Base-by-base conservation (phyloP, 1,140 invertebrate species). In the Drepana arcuata region DNA sequence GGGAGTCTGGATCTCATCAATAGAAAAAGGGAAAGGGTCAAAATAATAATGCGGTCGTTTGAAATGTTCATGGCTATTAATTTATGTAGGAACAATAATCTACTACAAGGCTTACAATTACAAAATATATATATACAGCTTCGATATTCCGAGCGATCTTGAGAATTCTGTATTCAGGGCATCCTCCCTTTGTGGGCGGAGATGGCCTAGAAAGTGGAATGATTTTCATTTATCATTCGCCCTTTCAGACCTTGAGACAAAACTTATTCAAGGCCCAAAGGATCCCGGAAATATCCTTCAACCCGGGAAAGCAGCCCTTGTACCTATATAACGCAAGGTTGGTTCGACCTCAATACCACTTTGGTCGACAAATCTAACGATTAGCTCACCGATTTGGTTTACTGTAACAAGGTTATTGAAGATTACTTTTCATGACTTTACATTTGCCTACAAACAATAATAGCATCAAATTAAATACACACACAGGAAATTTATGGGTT, bases 151-250 rank as follows among this genome's bases (percentile, higher is more conserved):
- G n/a, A n/a, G 11, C 15, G 30, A 15, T n/a, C 16, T 13, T 32
- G 30, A 51, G 48, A 55, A 66, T 63, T 62, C 32, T 45, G 54
- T 64, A 70, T 70, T 66, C 55, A 53, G 59, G 54, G 26, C 56
- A 41, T 34, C 41, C 44, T 48, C 47, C n/a, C n/a, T n/a, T n/a
- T n/a, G 30, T 25, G 32, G 48, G 42, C 31, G 40, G 41, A 45
- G 34, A 37, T 43, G 62, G 51, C 59, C 60, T 62, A 63, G 58
- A 65, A 70, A 60, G 55, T 34, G 58, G 31, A 55, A 60, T 52
- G 46, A 63, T 61, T 59, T 67, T 64, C 63, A 68, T 79, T 66
- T 71, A 62, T 63, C 65, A 62, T 62, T 54, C 57, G 55, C 66
- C 42, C 40, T n/a, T n/a, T n/a, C 48, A 41, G 61, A 64, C 74